Base-by-base conservation (phyloP, 2,888 invertebrate genomes). In the Julus scandinavius region DNA sequence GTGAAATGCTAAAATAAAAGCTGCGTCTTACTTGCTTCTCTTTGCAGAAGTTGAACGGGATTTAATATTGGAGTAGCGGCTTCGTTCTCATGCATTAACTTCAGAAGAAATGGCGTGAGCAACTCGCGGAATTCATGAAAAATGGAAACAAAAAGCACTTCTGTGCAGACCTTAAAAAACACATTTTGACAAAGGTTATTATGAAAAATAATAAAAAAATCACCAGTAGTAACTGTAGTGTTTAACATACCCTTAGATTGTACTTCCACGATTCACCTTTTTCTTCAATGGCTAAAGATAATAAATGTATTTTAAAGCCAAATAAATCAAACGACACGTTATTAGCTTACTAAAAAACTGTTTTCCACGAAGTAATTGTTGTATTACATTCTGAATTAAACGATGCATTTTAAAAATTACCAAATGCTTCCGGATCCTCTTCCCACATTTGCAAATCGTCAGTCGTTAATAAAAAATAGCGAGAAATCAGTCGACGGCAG, bases 361-460 rank as follows among this genome's bases (percentile, higher is more conserved):
- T 7, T 20, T 72, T 20, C 72, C 20, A 2, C 6, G 13, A 20
- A 29, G 29, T 29, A 29, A 29, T 29, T 29, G 29, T 29, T 29
- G 29, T 29, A 29, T 29, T 29, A 29, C 29, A 29, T 29, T 29
- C 29, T 29, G 29, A 29, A 29, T 29, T 29, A 29, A 29, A 29
- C 29, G 29, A 29, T 29, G 29, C 29, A 29, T 29, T 29, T 29
- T 29, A 29, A 29, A 17, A 86, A 41, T 91, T 90, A 91, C 96
- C 96, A 92, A 97, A 98, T 90, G 95, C 95, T 93, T 98, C 98
- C 0, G 98, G 97, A 92, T 98, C 97, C 0, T 95, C 94, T 91
- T 97, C 96, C 98, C 98, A 98, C 88, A 95, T 93, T 87, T 96
- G 95, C 88, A 98, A 93, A 92, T 98, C 98, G 85, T 96, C 95